Percentiles rank a stretch among this genome's conserved stretches.
Conservation (phyloP, 2,113 vertebrate species). For the Pantherophis guttatus region DNA sequence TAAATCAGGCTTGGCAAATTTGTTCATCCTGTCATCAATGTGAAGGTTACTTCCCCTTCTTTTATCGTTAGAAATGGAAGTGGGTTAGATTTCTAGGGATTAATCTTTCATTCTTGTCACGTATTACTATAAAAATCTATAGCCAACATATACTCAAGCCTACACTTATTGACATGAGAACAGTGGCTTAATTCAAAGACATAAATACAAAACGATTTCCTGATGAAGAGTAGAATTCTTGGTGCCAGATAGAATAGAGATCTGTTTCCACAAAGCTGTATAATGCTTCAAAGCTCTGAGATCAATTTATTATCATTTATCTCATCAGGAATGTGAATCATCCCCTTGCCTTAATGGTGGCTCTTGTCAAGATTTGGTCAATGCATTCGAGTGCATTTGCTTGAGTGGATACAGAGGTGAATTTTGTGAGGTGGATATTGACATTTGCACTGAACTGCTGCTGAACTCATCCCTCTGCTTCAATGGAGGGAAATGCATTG, state of each 20-base stretch:
- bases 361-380: constrained; percentile 71
- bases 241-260: neutral
- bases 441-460: constrained; percentile 25
- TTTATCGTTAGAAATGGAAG: neutral
- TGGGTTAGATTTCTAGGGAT: neutral
- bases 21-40: neutral
- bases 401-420: constrained; percentile 69
- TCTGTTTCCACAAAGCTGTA: neutral
- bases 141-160: neutral
- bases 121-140: neutral
- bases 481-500: constrained; percentile 49
- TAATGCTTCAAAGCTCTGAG: neutral
- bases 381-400: constrained; percentile 76
- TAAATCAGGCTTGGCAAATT: neutral
- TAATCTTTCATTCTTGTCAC: neutral
- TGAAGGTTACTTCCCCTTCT: neutral
- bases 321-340: constrained; percentile 73
- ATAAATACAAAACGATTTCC: neutral
- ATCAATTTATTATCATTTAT: constrained; percentile 20
- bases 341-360: constrained; percentile 73
- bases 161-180: neutral
- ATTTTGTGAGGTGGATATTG: constrained; percentile 75
- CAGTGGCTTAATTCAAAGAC: neutral
- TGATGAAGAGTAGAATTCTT: neutral
- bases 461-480: constrained; percentile 34